Evolutionary conservation across 2,888 invertebrate species (phyloP).

Genomic region (Entomobrya multifasciata): DNA sequence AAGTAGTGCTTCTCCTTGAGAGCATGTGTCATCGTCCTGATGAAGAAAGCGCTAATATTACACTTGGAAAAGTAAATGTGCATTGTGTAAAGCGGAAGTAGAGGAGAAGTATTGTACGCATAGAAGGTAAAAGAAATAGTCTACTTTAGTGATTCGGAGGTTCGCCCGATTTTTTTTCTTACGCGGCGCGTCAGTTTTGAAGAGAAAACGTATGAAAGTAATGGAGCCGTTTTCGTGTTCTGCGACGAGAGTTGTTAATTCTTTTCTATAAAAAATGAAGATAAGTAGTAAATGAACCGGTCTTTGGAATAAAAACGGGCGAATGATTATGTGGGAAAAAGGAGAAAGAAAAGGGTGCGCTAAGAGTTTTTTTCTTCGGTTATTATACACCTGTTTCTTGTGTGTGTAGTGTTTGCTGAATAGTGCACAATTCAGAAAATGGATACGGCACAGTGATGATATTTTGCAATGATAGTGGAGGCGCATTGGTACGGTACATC

Average conservation of each 20-base stretch:
- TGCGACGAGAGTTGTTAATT: too few species aligned
- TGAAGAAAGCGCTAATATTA: neutral
- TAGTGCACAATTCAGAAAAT: neutral
- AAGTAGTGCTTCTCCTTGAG: neutral
- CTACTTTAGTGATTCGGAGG: neutral
- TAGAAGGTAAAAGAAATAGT: neutral
- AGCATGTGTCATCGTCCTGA: conserved; percentile 12
- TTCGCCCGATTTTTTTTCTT: neutral
- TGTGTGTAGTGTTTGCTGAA: neutral
- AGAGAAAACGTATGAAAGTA: neutral
- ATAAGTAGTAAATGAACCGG: conserved; percentile 10
- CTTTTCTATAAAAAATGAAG: neutral
- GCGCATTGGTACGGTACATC: neutral
- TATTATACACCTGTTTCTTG: neutral
- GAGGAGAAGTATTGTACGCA: neutral
- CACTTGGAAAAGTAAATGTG: neutral
- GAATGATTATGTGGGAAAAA: conserved; percentile 12
- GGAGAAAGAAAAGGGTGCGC: neutral
- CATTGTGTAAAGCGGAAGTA: neutral
- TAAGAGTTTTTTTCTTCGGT: too few species aligned
- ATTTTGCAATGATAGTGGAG: neutral
- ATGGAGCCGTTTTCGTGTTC: neutral
- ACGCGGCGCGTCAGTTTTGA: neutral
- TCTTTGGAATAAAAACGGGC: neutral
- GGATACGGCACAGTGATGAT: neutral